Base-by-base conservation (phyloP, 2,888 invertebrate species). In the Sinohyriopsis cumingii region DNA sequence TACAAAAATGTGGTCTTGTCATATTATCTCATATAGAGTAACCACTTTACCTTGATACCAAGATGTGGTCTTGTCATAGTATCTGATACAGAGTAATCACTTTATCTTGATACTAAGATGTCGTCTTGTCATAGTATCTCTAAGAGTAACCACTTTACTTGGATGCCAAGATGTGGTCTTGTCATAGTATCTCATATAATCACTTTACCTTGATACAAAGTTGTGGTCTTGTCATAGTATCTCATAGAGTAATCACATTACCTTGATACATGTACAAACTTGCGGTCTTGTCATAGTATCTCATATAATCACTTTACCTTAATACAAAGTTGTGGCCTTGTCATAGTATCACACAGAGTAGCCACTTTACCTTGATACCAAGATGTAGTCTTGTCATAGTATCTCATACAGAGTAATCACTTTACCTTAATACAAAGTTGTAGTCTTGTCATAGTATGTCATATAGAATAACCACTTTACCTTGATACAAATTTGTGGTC, bases 171-270 rank as follows among this genome's bases (percentile, higher is more conserved):
- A 70, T 61, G 78, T 78, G 3, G 87, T 87, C 65, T 69, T 82
- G 20, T 79, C 77, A 65, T 87, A 88, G 76, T 89, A 89, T 62
- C 87, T 85, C 45, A 88, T 83, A 69, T 89, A 55, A 56, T 24
- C 2, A 55, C 64, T 69, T 64, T 66, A 85, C 85, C 84, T 80
- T 71, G 63, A 53, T 82, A 81, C 19, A 86, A 72, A 5, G 78
- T 70, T 61, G 79, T 78, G 3, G 87, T 87, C 65, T 69, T 81
- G 20, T 33, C 1, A 33, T 9, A 33, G 9, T 33, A 33, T 33
- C 9, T 33, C 88, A 28, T 28, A 28, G n/a, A n/a, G n/a, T n/a
- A 55, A 56, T 28, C 3, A 55, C 64, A 68, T 65, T 66, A 85
- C 85, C 85, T 79, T 71, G 63, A 55, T 82, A 81, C n/a, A n/a